Evolutionary conservation across 2,888 invertebrate species (phyloP), one percentile per base, ranked within the genome.

Genomic region (Rugalucina vietnamica): DNA sequence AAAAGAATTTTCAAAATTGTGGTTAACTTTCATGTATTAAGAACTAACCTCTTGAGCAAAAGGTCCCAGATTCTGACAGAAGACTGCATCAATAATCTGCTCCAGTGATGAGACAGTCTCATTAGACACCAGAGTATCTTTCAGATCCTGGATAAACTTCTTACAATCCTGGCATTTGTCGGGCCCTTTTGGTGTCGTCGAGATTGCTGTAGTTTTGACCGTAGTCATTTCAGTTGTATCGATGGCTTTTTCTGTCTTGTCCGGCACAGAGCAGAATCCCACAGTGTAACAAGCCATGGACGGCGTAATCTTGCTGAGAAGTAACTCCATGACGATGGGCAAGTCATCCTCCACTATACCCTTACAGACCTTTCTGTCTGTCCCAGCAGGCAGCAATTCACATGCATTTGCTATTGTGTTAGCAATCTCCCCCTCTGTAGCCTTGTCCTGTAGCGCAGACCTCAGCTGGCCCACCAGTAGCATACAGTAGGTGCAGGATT

Each of bases 111-210:
- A 29, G 77, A 77, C 24, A 34, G 89, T 90, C 74, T 89, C 86
- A n/a, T 91, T 81, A 37, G 84, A 88, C 27, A 85, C 88, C 39
- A 93, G 74, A 71, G 88, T 83, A 0, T 89, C 79, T 73, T 90
- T 88, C 36, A 93, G 76, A 79, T 93, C 92, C 10, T 73, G 70
- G 21, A 92, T 81, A 76, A 93, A 90, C 43, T 90, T 92, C 74
- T 77, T 86, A 87, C 93, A 93, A 83, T 93, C 93, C 2, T 71
- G 77, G 79, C 93, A 93, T 27, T 71, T n/a, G n/a, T n/a, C n/a
- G n/a, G n/a, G n/a, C n/a, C n/a, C n/a, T n/a, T n/a, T n/a, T n/a
- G n/a, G n/a, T n/a, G n/a, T n/a, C n/a, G n/a, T n/a, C n/a, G n/a
- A n/a, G n/a, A n/a, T n/a, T n/a, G n/a, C n/a, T n/a, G n/a, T n/a